Evolutionary conservation across 2,113 vertebrate species (phyloP).

Genomic region (Micromys minutus): DNA sequence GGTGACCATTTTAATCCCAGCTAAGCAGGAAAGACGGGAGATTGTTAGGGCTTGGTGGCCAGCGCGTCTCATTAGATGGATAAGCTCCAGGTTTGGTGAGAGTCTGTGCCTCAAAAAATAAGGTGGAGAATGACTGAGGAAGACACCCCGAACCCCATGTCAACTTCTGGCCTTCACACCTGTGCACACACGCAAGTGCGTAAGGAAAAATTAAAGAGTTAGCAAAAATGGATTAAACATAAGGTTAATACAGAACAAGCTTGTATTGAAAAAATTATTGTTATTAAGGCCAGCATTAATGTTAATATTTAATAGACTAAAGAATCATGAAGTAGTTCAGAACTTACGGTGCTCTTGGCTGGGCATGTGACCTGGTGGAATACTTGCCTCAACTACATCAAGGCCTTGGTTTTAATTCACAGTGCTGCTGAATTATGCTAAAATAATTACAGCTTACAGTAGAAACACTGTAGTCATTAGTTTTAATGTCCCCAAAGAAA

Average conservation of each 20-base stretch:
- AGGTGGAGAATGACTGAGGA: background rate
- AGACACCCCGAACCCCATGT: background rate
- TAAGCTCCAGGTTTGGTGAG: background rate
- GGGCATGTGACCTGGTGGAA: background rate
- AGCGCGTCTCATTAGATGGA: background rate
- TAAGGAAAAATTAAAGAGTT: background rate
- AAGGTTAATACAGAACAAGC: background rate
- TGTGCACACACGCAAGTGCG: background rate
- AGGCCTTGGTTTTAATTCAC: background rate
- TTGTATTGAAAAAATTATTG: conserved; percentile 9
- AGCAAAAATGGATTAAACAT: background rate
- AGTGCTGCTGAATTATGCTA: background rate
- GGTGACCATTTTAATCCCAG: background rate
- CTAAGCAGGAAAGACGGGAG: background rate
- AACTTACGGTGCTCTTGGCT: background rate
- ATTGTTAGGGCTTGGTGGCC: background rate
- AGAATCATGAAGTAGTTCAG: background rate
- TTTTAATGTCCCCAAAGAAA: conserved; percentile 28
- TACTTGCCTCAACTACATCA: background rate
- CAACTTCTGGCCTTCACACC: background rate
- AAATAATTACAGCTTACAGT: background rate
- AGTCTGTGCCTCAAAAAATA: background rate
- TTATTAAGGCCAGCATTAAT: conserved; percentile 5
- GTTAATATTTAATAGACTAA: background rate
- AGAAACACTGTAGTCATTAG: background rate